These are phyloP conservation scores for Larimichthys polyactis DNA, from an alignment of 2,113 vertebrate genomes.

Conservation along the genomic window DNA sequence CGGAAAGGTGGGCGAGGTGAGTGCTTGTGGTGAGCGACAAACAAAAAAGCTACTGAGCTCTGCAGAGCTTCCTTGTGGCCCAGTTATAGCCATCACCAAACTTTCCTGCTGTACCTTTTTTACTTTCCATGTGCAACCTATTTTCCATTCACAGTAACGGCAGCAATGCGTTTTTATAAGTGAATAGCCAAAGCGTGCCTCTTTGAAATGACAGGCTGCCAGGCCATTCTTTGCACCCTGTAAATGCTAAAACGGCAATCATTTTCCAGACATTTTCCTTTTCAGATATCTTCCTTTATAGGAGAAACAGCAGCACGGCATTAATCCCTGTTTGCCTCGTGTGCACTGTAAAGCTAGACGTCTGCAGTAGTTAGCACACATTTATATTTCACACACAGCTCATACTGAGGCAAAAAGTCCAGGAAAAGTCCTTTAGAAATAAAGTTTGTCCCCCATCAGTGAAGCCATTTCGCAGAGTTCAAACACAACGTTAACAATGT, in stretches of 20 bases:
- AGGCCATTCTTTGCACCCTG: conserved; percentile 34
- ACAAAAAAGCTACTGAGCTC: conserved; percentile 22
- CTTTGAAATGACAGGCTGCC: conserved; percentile 14
- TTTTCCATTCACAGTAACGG: conserved; percentile 38
- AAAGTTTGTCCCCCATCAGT: conserved; percentile 31
- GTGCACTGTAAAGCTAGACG: conserved; percentile 6
- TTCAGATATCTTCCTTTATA: conserved; percentile 37
- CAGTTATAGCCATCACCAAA: conserved; percentile 11
- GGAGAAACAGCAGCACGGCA: neutral
- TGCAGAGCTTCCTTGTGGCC: conserved; percentile 9
- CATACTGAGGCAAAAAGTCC: neutral
- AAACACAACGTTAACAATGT: conserved; percentile 4
- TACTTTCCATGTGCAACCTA: conserved; percentile 44
- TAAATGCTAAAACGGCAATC: conserved; percentile 25
- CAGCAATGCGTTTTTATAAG: conserved; percentile 31
- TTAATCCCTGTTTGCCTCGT: neutral
- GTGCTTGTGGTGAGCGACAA: neutral
- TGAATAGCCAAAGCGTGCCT: neutral
- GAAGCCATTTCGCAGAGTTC: conserved; percentile 17
- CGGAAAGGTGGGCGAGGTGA: conserved; percentile 3
- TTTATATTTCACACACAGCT: conserved; percentile 23
- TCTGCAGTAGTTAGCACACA: conserved; percentile 23
- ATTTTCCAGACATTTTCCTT: conserved; percentile 56
- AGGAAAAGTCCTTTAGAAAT: neutral
- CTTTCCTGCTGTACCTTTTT: neutral